phyloP scores from a whole-genome alignment of 2,888 invertebrate genomes.

The Smittia aterrima region DNA sequence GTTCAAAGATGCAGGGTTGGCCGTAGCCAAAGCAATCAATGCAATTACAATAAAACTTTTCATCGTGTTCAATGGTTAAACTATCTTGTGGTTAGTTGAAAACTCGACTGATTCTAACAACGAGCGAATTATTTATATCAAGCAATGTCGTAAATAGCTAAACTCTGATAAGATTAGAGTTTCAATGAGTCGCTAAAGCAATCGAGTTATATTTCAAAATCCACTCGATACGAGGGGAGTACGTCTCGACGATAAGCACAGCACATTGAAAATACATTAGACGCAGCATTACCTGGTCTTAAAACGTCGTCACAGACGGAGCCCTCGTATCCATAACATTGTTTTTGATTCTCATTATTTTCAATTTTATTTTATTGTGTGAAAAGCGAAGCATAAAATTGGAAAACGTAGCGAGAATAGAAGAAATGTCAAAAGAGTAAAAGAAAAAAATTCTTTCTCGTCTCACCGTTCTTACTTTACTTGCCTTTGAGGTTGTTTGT shows the following conservation, averaged over 20 bases:
- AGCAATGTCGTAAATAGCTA: no score
- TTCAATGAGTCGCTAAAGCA: no score
- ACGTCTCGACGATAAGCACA: no score
- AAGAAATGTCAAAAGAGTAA: constrained; percentile 26
- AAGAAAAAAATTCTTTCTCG: constrained; percentile 2
- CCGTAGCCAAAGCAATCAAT: background rate
- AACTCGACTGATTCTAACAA: no score
- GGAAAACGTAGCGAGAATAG: constrained; percentile 26
- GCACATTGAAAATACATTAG: background rate
- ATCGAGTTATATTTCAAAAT: no score
- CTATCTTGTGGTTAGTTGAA: background rate
- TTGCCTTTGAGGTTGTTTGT: no score
- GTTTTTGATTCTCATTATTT: constrained; percentile 41
- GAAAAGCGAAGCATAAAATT: constrained; percentile 41
- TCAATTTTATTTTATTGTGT: constrained; percentile 39
- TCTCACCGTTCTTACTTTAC: constrained; percentile 5
- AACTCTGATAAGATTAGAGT: no score
- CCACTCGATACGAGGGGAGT: background rate
- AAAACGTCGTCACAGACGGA: background rate
- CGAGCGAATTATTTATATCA: no score
- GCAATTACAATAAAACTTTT: background rate
- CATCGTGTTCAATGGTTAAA: background rate
- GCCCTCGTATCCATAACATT: constrained; percentile 35
- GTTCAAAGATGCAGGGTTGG: background rate
- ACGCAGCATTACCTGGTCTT: background rate